Evolutionary conservation across 2,113 vertebrate species (phyloP), one percentile per base, ranked within the genome.

Genomic region (Leuciscus idus): DNA sequence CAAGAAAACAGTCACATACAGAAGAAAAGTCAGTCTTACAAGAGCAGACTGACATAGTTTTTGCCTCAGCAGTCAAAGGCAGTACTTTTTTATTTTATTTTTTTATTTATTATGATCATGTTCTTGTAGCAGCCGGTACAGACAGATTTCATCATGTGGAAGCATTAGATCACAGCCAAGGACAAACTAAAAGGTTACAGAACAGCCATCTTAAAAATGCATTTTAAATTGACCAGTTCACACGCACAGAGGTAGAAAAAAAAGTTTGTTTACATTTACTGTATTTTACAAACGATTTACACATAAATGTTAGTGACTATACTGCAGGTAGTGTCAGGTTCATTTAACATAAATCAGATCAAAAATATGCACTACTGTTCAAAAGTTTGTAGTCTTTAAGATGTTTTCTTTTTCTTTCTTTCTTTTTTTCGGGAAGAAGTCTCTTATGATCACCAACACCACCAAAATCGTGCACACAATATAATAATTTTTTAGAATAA

Each of bases 41-140:
- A 79, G 12, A 79, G 21, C 30, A n/a, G 33, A 15, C 33, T 43
- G 10, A 23, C 72, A 23, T 12, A 13, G 19, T n/a, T 2, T 43
- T 79, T 59, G 21, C 78, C n/a, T 80, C 78, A 80, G 76, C 33
- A 46, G 52, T 79, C 76, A 59, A 79, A 79, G 6, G 50, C 28
- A 59, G 17, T 3, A 36, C 33, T 57, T 23, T 13, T n/a, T 79
- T 3, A 36, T 21, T 57, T 23, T 13, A 59, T n/a, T 79, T 6
- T 6, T 1, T 1, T 79, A 79, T 79, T 59, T 36, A 59, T 39
- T 39, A n/a, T 59, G 30, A 59, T 57, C 76, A 79, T 39, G 33
- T 13, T n/a, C 52, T n/a, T 59, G 21, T 36, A 39, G 55, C 55
- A 39, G 9, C 21, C 3, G 3, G 21, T 9, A 79, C 36, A 79